Percentiles rank a stretch among this genome's conserved stretches.
Conservation (phyloP, 2,113 vertebrate species). For the Beaufortia kweichowensis region DNA sequence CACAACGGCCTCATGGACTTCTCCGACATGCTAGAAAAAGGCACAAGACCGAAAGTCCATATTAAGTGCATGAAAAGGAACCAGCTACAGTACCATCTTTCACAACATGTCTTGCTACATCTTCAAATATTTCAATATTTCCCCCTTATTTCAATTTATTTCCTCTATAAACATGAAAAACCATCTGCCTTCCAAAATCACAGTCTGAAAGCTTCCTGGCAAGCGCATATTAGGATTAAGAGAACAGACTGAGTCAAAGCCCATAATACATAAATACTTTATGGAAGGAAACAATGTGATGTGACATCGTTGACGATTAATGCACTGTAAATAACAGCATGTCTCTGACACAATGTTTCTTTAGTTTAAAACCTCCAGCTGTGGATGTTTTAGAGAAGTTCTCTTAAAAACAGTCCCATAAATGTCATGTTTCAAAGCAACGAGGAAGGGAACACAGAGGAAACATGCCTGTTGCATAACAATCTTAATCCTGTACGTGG, state of each 20-base stretch:
- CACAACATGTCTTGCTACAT: too few relatives aligned
- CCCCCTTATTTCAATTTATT: too few relatives aligned
- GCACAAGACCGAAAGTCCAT: not conserved
- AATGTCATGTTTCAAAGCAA: not conserved
- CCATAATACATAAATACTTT: constrained; percentile 2
- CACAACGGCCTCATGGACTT: not conserved
- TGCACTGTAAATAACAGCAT: not conserved
- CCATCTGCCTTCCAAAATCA: constrained; percentile 13
- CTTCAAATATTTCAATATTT: too few relatives aligned
- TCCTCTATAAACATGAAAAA: too few relatives aligned
- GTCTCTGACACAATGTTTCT: not conserved
- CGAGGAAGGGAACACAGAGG: not conserved
- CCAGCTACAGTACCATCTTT: not conserved
- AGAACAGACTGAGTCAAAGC: not conserved
- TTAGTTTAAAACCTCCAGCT: not conserved
- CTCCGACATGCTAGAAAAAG: not conserved
- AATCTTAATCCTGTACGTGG: not conserved
- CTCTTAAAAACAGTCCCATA: not conserved
- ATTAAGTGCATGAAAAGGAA: not conserved
- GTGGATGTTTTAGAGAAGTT: not conserved
- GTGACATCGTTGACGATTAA: not conserved
- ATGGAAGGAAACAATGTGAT: constrained; percentile 11
- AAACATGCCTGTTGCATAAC: not conserved
- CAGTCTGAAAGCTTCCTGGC: not conserved
- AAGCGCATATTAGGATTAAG: not conserved